Conservation (phyloP, 23 tunicate species). For the Phallusia fumigata region DNA sequence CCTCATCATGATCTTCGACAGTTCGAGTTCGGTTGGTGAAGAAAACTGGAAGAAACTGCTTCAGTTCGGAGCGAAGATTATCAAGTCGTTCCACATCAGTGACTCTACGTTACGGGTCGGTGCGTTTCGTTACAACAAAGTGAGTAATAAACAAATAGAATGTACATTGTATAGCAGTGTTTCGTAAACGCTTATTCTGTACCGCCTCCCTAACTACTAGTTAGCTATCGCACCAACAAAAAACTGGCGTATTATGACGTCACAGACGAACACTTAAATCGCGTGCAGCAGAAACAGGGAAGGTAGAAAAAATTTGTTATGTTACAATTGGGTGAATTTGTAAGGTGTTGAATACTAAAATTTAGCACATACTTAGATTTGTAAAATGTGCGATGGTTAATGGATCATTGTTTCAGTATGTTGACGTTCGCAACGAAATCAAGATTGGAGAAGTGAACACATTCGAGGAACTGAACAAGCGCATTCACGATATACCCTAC, state of each 20-base stretch:
- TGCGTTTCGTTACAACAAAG: constrained; percentile 29
- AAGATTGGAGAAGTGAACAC: constrained; percentile 13
- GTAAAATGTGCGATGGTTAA: too few species aligned
- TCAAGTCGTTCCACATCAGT: constrained; percentile 15
- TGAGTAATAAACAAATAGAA: background rate
- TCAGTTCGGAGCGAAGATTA: constrained; percentile 11
- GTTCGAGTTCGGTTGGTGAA: constrained; percentile 26
- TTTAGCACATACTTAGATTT: too few species aligned
- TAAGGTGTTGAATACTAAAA: too few species aligned
- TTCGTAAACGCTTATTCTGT: too few species aligned
- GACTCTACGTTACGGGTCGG: constrained; percentile 3
- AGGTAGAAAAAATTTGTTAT: too few species aligned
- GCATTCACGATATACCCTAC: constrained; percentile 22
- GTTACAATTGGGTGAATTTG: too few species aligned
- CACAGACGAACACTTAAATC: too few species aligned
- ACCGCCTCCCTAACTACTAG: too few species aligned
- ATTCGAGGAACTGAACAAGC: background rate
- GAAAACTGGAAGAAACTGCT: constrained; percentile 32
- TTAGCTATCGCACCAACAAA: too few species aligned
- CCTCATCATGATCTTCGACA: constrained; percentile 24
- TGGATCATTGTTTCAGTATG: background rate
- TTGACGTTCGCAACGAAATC: constrained; percentile 20
- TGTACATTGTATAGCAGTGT: too few species aligned
- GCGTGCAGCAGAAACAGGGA: too few species aligned
- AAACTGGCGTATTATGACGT: too few species aligned